Evolutionary conservation across 2,113 vertebrate genomes (phyloP), one percentile per base, ranked within the genome.

Genomic region (Poecile atricapillus): DNA sequence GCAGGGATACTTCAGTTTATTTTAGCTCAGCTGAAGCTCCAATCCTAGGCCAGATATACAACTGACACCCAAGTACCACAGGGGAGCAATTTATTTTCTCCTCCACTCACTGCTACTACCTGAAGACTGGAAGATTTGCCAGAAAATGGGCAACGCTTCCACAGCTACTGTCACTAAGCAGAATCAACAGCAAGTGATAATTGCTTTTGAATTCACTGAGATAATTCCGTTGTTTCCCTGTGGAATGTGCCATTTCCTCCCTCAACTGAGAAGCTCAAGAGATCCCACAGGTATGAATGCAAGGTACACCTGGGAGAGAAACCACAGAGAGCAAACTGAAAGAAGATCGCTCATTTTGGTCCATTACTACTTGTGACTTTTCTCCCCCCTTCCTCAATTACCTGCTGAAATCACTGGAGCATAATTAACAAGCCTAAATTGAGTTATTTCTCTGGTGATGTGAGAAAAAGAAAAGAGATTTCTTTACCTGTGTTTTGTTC

Each of bases 401-500:
- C 3, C 0, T 65, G 46, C 33, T 6, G 24, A 79, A 28, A 77
- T 81, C 68, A 74, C 37, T 62, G n/a, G 30, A 49, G 41, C 31
- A 55, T 28, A 83, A 89, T 65, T 27, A 53, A 73, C 15, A 50
- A 9, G 12, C 13, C 37, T 65, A 3, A 46, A 73, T 0, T 13
- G 28, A 20, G 13, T 90, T 64, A 44, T 31, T 81, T 70, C 47
- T 86, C 43, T 44, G 39, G 37, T 10, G 4, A 1, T 0, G 1
- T 24, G 33, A 77, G 27, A 31, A 62, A 6, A 35, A 74, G 31
- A 52, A 24, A 23, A 46, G 35, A 67, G 4, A 31, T 58, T 92
- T 73, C 53, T 47, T 83, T 82, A 99, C 99, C 99, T 99, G 97
- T 52, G 98, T 98, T 96, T 98, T 97, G 94, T 99, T 99, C 23